Conservation (phyloP, 2,113 vertebrate genomes). For the Megaptera novaeangliae region DNA sequence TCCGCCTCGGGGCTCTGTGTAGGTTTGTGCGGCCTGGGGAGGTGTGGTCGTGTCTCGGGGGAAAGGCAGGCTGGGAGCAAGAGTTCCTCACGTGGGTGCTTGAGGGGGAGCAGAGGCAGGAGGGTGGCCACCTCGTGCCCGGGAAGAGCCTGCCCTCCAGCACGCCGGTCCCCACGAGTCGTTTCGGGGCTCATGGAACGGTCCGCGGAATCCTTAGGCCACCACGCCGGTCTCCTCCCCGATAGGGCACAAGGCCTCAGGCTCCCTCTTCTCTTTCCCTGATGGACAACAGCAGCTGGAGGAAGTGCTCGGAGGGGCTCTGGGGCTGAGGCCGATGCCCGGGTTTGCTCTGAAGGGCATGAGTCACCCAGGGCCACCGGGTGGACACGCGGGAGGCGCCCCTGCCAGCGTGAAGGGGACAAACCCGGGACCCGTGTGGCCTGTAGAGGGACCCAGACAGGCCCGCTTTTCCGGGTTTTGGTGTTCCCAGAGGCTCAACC, state of each 20-base stretch:
- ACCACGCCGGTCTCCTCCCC: background rate
- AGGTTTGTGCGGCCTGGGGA: background rate
- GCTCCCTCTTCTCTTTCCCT: background rate
- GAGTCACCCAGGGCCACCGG: background rate
- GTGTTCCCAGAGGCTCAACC: too few relatives aligned
- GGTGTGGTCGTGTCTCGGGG: too few relatives aligned
- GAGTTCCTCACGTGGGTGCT: background rate
- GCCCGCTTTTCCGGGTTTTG: background rate
- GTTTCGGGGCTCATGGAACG: background rate
- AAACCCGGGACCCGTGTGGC: rapidly evolving
- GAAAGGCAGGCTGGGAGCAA: background rate
- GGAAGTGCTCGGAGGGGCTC: background rate
- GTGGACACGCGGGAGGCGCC: background rate
- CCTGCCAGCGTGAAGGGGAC: background rate
- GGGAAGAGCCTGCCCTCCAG: background rate
- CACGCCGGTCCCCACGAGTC: rapidly evolving
- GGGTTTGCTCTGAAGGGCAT: background rate
- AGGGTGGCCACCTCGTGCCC: background rate
- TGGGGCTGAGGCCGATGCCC: background rate
- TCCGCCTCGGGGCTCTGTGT: background rate
- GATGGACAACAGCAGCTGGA: background rate
- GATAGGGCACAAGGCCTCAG: background rate
- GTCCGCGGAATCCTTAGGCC: background rate
- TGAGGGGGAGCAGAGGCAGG: background rate
- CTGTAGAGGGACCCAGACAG: background rate